Conservation (phyloP, 2,888 invertebrate genomes). For the Conchocele bisecta region DNA sequence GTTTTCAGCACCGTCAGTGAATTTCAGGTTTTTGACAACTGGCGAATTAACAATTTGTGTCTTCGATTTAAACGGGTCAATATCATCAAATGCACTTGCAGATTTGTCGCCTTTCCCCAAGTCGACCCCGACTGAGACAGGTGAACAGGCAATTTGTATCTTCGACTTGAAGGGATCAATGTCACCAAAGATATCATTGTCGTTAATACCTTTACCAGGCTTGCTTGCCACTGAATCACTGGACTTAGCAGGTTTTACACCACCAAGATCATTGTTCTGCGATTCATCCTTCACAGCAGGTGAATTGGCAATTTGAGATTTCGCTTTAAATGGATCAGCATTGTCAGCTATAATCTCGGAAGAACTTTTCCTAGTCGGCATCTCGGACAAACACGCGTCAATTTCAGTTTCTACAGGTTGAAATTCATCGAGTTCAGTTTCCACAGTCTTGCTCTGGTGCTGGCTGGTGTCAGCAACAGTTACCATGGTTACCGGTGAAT, state of each 20-base stretch:
- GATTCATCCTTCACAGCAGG: neutral
- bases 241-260: no score
- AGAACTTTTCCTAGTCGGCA: no score
- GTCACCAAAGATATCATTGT: neutral
- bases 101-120: neutral
- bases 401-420: no score
- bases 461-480: constrained; percentile 1
- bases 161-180: constrained; percentile 42
- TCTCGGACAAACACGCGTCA: no score
- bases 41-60: constrained; percentile 52
- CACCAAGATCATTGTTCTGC: neutral
- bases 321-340: constrained; percentile 23
- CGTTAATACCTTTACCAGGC: neutral
- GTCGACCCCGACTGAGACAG: neutral
- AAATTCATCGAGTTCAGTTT: neutral
- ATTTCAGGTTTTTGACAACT: neutral
- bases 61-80: constrained; percentile 49
- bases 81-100: constrained; percentile 6
- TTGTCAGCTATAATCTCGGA: neutral
- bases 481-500: constrained; percentile 1
- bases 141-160: constrained; percentile 45
- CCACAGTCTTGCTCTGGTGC: constrained; percentile 7
- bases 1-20: neutral
- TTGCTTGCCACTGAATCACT: no score
- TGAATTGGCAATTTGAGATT: neutral